Conservation (phyloP, 2,113 vertebrate species). For the Sus scrofa region DNA sequence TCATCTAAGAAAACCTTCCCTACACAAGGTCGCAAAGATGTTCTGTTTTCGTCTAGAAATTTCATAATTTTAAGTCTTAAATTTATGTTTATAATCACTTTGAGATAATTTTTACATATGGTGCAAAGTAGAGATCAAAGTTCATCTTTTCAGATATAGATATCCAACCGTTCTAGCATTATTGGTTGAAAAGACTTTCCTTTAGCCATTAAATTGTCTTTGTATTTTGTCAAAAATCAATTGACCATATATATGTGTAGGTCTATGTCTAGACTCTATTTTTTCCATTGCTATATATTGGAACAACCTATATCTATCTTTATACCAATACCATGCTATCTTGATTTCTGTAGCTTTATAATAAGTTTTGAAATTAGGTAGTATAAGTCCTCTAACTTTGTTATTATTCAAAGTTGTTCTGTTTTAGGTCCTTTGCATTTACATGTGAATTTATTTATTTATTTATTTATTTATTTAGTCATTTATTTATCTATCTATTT, state of each 20-base stretch:
- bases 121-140: background rate
- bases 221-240: constrained; percentile 8
- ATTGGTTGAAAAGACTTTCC: background rate
- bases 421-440: background rate
- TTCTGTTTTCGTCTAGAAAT: background rate
- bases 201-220: background rate
- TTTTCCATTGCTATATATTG: background rate
- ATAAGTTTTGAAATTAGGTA: constrained; percentile 26
- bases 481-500: too few relatives aligned
- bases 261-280: background rate
- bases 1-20: background rate
- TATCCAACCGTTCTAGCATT: background rate
- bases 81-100: background rate
- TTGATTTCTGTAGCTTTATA: constrained; percentile 7
- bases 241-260: background rate
- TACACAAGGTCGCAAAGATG: background rate
- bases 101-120: background rate
- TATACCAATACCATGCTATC: background rate
- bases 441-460: constrained; percentile 18
- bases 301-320: background rate
- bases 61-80: constrained; percentile 13
- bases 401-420: background rate
- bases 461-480: too few relatives aligned
- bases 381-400: background rate
- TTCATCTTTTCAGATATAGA: background rate